Evolutionary conservation across 2,797 vertebrate species (phyloP), one percentile per base, ranked within the genome.

Genomic region (Lepus townsendii): DNA sequence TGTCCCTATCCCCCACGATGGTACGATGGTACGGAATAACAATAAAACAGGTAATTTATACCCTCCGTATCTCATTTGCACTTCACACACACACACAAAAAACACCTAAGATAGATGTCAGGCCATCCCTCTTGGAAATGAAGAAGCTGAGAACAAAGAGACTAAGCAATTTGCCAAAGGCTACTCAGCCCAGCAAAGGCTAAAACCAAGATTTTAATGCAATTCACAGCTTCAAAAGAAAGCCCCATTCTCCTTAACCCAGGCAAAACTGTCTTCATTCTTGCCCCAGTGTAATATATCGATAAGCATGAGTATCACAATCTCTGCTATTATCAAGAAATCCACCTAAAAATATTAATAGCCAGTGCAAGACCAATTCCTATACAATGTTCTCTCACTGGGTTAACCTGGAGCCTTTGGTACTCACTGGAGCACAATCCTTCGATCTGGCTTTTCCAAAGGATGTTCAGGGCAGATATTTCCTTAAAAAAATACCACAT

Each of bases 311-410:
- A 83, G 68, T 54, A 32, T 68, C 65, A 52, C 26, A 26, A 69
- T 69, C 52, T 78, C 52, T 83, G 42, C 30, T 35, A 52, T 35
- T 54, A 77, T 47, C 52, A 63, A 71, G 35, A 85, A 85, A 62
- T 78, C 11, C 60, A 85, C 22, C n/a, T 80, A 62, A 69, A 79
- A 80, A 52, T 26, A 80, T 78, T 85, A 78, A 78, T 38, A 80
- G 66, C 20, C 69, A 50, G 35, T 84, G 50, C 4, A 85, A 24
- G 60, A 54, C 62, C 26, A 87, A 52, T 20, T 93, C 17, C 76
- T 73, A 19, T 13, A 79, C 79, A 14, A 9, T 72, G 75, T 65
- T 73, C 24, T 60, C 27, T 80, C n/a, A 42, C 5, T 72, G 27
- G 75, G 24, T 42, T 72, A 27, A 80, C 32, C 72, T 66, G 52